Base-by-base conservation (phyloP, 2,797 vertebrate species). In the Pyrocephalus nanus region DNA sequence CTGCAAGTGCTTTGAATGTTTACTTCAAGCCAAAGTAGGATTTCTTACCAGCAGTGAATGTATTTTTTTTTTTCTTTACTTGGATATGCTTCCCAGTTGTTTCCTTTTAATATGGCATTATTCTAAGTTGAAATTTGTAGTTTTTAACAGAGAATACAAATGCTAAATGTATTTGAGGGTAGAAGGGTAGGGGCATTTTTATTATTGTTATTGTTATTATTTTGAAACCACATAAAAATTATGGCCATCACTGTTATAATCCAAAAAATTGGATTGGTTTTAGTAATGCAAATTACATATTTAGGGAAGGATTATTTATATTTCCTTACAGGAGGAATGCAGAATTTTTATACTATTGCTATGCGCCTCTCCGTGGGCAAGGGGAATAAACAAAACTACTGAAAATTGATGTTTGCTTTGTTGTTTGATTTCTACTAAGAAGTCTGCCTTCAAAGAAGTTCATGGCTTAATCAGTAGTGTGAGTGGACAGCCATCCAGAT, bases 91-190 rank as follows among this genome's bases (percentile, higher is more conserved):
- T 80, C 78, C 36, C 36, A 77, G 42, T 88, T 71, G 40, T 77
- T 90, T 92, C 73, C 40, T 91, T 94, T 94, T 83, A 90, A 72
- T 65, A 62, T 72, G 58, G 72, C 34, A 40, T 73, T 91, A 72
- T 91, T 74, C 61, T 45, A 83, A 89, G 29, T 53, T 53, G 70
- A 78, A 95, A 92, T 76, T 61, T 55, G 42, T 90, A 66, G 43
- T 88, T 92, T 70, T 92, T 90, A 91, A 78, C 71, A 80, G 32
- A 91, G 69, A 90, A 71, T 50, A 34, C 47, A 72, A 75, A 65
- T 34, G 18, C 23, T 72, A 75, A 74, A 58, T 84, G 20, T 64
- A 50, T 78, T 62, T 10, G 43, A 8, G 8, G 42, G 42, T 43
- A 43, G 42, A 18, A 43, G 42, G 17, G 42, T 18, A 43, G 42